Base-by-base conservation (phyloP, 2,888 invertebrate species). In the Listrodromus nycthemerus region DNA sequence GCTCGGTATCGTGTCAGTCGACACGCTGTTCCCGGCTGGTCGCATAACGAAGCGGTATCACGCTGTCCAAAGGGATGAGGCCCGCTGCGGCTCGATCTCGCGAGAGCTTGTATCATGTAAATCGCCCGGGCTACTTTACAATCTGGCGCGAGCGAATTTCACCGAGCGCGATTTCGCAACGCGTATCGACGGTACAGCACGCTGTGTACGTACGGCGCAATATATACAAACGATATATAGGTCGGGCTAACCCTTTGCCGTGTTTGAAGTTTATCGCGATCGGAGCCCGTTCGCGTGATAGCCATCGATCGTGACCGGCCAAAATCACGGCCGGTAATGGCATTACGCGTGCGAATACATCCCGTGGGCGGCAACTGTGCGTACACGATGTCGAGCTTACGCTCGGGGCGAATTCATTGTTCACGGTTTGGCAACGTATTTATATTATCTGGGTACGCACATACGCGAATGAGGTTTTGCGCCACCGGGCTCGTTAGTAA, bases 61-160 rank as follows among this genome's bases (percentile, higher is more conserved):
- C 67, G 71, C 74, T 73, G 71, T 80, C 73, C 52, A 74, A 84
- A 80, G 80, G 80, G 84, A 77, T 78, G 84, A 80, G 83, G 33
- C 37, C 5, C 71, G 48, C 41, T 45, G 41, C 16, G 30, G 61
- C 27, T 67, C 80, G 67, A 76, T 37, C 73, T 63, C 76, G n/a
- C 61, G 66, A 55, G 77, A 55, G 77, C 84, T 84, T 84, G 84
- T 84, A 84, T 78, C 84, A 80, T 84, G 84, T 78, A 81, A 84
- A 84, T 74, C 80, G 71, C 13, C 41, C 30, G 71, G 66, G 80
- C 78, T 84, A 81, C 77, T 81, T 81, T 81, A 74, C 77, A 80
- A 80, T 81, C 69, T 70, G 74, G 65, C 58, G 65, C 74, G 70
- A 77, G 74, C 78, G 27, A 30, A 30, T 16, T 30, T 63, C 63